Evolutionary conservation across 2,113 vertebrate species (phyloP), one percentile per base, ranked within the genome.

Genomic region (Arothron firmamentum): DNA sequence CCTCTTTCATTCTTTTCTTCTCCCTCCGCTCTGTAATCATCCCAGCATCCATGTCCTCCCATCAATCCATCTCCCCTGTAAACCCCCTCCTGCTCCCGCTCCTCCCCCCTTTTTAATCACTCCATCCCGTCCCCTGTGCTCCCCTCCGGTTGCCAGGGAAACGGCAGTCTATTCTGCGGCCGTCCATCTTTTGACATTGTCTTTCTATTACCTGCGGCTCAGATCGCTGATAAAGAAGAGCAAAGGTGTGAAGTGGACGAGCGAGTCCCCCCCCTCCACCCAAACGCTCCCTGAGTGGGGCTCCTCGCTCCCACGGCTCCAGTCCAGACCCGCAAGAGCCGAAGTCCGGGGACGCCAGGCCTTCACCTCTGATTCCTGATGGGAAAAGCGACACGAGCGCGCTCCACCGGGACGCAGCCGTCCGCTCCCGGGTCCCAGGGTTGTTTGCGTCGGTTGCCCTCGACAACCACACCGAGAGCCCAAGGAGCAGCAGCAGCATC

Each of bases 191-290:
- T 65, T 76, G 76, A 79, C 79, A 77, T 71, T 79, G 82, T 83
- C 79, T 77, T 72, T 83, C 79, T 75, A 57, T 87, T 84, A 80
- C 71, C 75, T 71, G 77, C 47, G 56, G 81, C 79, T 87, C 81
- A 77, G 80, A 85, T 58, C 54, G 21, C 76, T 62, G 82, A 85
- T 83, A 77, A 80, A 68, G 52, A 65, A 70, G 68, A 77, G 65
- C 65, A 70, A 77, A 67, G 31, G 78, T 78, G 80, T 74, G 76
- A 75, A 83, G 77, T 18, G 4, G 5, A 45, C 60, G 52, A 46
- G 20, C 4, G 0, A 70, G 45, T 57, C 63, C 19, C 59, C 55
- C 55, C n/a, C n/a, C n/a, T n/a, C n/a, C n/a, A n/a, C n/a, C n/a
- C 52, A 61, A 72, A 67, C 52, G 21, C 69, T 46, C 34, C 8